These are phyloP conservation scores for Acrobasis repandana DNA, from an alignment of 2,888 invertebrate species.

Conservation along the genomic window DNA sequence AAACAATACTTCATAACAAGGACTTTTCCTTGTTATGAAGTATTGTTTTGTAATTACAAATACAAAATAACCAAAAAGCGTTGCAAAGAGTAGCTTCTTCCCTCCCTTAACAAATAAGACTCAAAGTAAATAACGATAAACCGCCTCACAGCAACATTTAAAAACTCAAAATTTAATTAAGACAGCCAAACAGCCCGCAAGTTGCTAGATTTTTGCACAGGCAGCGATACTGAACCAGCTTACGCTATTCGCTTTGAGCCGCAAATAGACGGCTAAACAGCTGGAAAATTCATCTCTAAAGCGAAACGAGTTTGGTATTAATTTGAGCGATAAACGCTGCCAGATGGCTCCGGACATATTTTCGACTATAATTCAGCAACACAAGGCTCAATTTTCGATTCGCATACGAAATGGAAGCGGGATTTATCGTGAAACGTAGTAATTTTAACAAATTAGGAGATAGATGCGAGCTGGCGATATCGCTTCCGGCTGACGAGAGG, in stretches of 20 bases:
- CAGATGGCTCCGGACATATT: neutral
- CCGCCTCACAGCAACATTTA: constrained; percentile 13
- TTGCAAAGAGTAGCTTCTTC: neutral
- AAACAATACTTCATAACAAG: neutral
- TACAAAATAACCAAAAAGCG: neutral
- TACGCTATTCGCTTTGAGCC: constrained; percentile 44
- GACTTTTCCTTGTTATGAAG: too few species aligned
- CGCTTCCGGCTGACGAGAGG: constrained; percentile 37
- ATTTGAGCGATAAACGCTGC: constrained; percentile 53
- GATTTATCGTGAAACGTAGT: constrained; percentile 29
- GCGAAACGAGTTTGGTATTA: constrained; percentile 51
- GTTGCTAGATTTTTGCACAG: constrained; percentile 15
- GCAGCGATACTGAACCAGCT: constrained; percentile 39
- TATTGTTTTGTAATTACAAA: neutral
- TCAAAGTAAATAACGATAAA: constrained; percentile 1
- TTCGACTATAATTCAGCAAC: constrained; percentile 1
- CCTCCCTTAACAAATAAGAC: neutral
- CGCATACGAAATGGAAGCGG: neutral
- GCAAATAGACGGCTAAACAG: constrained; percentile 46
- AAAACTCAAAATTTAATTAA: constrained; percentile 27
- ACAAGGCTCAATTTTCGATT: constrained; percentile 2
- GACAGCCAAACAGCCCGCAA: constrained; percentile 21
- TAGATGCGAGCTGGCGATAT: constrained; percentile 44
- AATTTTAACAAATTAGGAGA: constrained; percentile 53
- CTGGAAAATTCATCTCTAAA: constrained; percentile 56